These are phyloP conservation scores for Spialia ferax DNA, from an alignment of 2,888 invertebrate species.

Conservation along the genomic window DNA sequence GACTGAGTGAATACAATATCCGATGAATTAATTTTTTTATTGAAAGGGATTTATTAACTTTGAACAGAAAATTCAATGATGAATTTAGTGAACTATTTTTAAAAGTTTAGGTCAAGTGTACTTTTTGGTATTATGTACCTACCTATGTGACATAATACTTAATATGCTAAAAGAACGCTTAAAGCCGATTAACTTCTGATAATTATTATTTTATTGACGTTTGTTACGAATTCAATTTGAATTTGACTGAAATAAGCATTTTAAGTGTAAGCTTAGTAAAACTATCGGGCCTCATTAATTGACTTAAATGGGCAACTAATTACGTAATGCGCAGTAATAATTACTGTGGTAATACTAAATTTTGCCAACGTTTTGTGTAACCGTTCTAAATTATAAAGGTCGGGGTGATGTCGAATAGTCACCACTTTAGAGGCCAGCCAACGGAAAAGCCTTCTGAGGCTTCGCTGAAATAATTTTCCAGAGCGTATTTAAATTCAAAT, in stretches of 20 bases:
- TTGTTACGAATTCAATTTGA: too few relatives aligned
- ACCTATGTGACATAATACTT: too few relatives aligned
- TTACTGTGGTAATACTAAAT: not conserved
- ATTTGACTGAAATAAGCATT: too few relatives aligned
- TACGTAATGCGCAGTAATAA: not conserved
- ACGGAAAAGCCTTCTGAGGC: constrained; percentile 19
- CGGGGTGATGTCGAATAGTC: constrained; percentile 14
- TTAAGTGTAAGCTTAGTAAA: too few relatives aligned
- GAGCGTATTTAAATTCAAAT: constrained; percentile 23
- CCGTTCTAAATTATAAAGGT: constrained; percentile 27
- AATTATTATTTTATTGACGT: too few relatives aligned
- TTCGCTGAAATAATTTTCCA: constrained; percentile 26
- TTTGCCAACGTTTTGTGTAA: not conserved
- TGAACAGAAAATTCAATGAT: not conserved
- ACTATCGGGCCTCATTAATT: too few relatives aligned
- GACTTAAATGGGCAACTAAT: not conserved
- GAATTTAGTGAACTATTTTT: too few relatives aligned
- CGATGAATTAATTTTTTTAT: not conserved
- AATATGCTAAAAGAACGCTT: too few relatives aligned
- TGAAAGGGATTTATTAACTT: not conserved
- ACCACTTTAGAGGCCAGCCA: constrained; percentile 17
- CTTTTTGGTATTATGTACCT: too few relatives aligned
- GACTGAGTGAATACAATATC: not conserved
- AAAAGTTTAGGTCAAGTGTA: too few relatives aligned
- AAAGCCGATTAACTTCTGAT: too few relatives aligned